Conservation (phyloP, 2,113 vertebrate genomes). For the Tragelaphus buxtoni region DNA sequence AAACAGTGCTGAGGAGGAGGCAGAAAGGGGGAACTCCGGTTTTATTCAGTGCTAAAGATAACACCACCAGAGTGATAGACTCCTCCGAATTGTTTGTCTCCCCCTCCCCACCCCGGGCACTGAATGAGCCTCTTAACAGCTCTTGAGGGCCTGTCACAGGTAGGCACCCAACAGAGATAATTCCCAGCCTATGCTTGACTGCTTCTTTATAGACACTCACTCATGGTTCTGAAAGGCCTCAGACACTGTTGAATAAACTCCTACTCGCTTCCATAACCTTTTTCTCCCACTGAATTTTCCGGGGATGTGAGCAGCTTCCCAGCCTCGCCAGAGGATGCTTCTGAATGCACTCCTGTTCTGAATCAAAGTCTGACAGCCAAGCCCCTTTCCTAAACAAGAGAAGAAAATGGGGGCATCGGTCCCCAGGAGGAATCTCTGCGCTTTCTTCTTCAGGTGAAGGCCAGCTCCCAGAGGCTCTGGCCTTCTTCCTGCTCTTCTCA, state of each 20-base stretch:
- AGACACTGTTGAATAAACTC: slow-evolving; percentile 98
- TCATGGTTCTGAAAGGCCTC: slow-evolving; percentile 94
- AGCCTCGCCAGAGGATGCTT: slow-evolving; percentile 86
- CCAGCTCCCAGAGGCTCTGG: background rate
- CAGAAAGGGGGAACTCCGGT: slow-evolving; percentile 92
- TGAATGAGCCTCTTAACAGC: slow-evolving; percentile 94
- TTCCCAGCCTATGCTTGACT: slow-evolving; percentile 96
- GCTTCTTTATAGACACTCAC: slow-evolving; percentile 92
- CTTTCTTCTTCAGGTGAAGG: slow-evolving; percentile 83
- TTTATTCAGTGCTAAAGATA: slow-evolving; percentile 98
- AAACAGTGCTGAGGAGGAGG: slow-evolving; percentile 87
- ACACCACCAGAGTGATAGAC: slow-evolving; percentile 98
- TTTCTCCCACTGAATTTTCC: slow-evolving; percentile 93
- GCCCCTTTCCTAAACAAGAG: slow-evolving; percentile 79
- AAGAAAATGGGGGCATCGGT: slow-evolving; percentile 70
- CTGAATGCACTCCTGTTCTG: slow-evolving; percentile 89
- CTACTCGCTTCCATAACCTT: slow-evolving; percentile 97
- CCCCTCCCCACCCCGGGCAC: slow-evolving; percentile 80
- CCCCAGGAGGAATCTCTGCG: slow-evolving; percentile 57
- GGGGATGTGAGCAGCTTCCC: slow-evolving; percentile 93
- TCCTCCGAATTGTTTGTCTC: slow-evolving; percentile 96
- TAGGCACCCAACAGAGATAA: slow-evolving; percentile 95
- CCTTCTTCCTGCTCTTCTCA: background rate
- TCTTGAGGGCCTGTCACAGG: slow-evolving; percentile 97
- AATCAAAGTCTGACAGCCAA: slow-evolving; percentile 86